Evolutionary conservation across 2,113 vertebrate genomes (phyloP).

Genomic region (Anolis carolinensis): DNA sequence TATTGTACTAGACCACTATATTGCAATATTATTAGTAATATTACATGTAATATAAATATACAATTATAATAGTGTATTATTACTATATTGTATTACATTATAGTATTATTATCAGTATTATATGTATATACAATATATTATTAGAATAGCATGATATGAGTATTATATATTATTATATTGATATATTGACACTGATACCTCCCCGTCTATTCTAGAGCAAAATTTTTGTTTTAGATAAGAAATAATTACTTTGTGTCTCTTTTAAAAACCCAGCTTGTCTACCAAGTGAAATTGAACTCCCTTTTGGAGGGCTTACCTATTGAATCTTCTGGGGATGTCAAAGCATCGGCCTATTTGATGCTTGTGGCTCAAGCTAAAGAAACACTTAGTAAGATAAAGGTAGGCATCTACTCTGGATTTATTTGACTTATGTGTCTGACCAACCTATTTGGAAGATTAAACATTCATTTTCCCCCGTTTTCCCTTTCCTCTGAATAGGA

Average conservation of each 20-base stretch:
- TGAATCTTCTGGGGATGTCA: slow-evolving; percentile 72
- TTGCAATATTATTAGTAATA: no score
- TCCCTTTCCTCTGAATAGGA: slow-evolving; percentile 78
- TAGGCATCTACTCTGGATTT: slow-evolving; percentile 47
- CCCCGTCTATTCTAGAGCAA: background rate
- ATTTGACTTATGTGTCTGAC: background rate
- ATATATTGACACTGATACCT: no score
- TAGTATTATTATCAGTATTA: no score
- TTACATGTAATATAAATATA: no score
- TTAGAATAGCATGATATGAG: no score
- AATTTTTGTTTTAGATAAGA: background rate
- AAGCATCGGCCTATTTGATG: slow-evolving; percentile 76
- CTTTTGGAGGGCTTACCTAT: slow-evolving; percentile 89
- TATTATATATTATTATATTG: no score
- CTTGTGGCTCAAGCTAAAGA: slow-evolving; percentile 88
- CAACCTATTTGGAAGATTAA: background rate
- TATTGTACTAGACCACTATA: no score
- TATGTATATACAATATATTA: no score
- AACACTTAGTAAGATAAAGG: slow-evolving; percentile 91
- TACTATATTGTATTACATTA: no score
- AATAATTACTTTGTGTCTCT: slow-evolving; percentile 4
- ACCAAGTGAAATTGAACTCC: slow-evolving; percentile 92
- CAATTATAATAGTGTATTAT: no score
- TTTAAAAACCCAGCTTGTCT: slow-evolving; percentile 83
- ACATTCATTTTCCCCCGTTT: rapidly evolving